Evolutionary conservation across 2,113 vertebrate genomes (phyloP), one percentile per base, ranked within the genome.

Genomic region (Chauna torquata): DNA sequence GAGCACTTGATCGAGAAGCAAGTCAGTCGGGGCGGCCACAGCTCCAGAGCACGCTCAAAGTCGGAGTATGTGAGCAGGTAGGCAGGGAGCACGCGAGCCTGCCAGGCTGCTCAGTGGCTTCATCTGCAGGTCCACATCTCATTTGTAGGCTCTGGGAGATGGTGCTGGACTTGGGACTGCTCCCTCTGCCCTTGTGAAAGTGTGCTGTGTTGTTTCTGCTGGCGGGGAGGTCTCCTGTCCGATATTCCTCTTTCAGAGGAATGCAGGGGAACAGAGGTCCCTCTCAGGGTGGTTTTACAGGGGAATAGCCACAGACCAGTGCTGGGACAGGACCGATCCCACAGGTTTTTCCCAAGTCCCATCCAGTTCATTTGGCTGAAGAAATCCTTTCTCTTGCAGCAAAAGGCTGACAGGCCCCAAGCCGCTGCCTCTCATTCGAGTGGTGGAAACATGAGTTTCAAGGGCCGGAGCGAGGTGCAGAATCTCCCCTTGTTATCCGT

Each of bases 391-490:
- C 52, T 74, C 88, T 77, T 76, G 30, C 86, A 99, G 99, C 83
- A 97, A 99, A 89, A 97, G 98, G 54, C 96, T 98, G 98, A 81
- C 98, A 61, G 96, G 98, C 12, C 98, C 98, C 61, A 99, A 99
- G 90, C 98, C 98, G 2, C 97, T 99, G 87, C 99, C 99, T 28
- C 98, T 99, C 96, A 99, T 99, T 88, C 98, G 99, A 94, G 98
- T 99, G 95, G 99, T 99, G 50, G 99, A 99, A 95, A 99, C 98
- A 85, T 98, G 98, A 98, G 72, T n/a, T 13, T 6, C 3, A 6
- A 22, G 83, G 78, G 76, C 44, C 2, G 5, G 24, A 50, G 72
- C 23, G 8, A 52, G 82, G 34, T 8, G 81, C 81, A 52, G 91
- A 76, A 82, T 77, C 90, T 82, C 88, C 91, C 71, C 86, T 83